These are phyloP conservation scores for Tetranychus piercei DNA, from an alignment of 2,888 invertebrate genomes.

Conservation along the genomic window DNA sequence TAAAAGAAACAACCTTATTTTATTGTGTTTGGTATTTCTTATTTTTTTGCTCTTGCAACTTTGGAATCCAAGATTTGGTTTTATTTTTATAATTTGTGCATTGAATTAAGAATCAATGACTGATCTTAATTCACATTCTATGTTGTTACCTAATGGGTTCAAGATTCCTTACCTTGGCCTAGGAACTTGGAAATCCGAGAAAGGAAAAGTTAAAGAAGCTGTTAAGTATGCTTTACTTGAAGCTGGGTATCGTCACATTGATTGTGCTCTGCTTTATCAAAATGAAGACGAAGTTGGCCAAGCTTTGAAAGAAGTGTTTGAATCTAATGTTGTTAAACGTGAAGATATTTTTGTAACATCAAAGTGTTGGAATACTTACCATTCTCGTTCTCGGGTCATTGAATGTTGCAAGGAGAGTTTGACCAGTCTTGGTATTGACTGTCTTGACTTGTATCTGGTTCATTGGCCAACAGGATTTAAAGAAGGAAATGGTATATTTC, in stretches of 20 bases:
- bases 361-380: constrained; percentile 69
- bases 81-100: too few relatives aligned
- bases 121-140: background rate
- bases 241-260: constrained; percentile 33
- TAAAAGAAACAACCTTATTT: too few relatives aligned
- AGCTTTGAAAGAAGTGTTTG: constrained; percentile 30
- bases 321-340: constrained; percentile 30
- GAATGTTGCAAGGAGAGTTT: constrained; percentile 48
- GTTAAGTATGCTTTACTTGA: constrained; percentile 29
- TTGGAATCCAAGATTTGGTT: too few relatives aligned
- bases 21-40: too few relatives aligned
- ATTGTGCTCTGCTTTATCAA: constrained; percentile 31
- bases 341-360: constrained; percentile 34
- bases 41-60: too few relatives aligned
- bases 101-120: too few relatives aligned
- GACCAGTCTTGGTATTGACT: constrained; percentile 51
- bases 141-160: constrained; percentile 24
- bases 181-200: constrained; percentile 22
- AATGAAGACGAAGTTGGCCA: constrained; percentile 33
- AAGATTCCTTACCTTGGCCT: constrained; percentile 29
- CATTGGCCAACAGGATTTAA: constrained; percentile 75
- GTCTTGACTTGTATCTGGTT: constrained; percentile 69
- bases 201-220: constrained; percentile 26
- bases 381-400: constrained; percentile 54
- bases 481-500: constrained; percentile 28